Percentiles rank a stretch among this genome's conserved stretches.
phyloP scores from a whole-genome alignment of 92 coral and sea anemone genomes.

The Phenganax stokvisi region DNA sequence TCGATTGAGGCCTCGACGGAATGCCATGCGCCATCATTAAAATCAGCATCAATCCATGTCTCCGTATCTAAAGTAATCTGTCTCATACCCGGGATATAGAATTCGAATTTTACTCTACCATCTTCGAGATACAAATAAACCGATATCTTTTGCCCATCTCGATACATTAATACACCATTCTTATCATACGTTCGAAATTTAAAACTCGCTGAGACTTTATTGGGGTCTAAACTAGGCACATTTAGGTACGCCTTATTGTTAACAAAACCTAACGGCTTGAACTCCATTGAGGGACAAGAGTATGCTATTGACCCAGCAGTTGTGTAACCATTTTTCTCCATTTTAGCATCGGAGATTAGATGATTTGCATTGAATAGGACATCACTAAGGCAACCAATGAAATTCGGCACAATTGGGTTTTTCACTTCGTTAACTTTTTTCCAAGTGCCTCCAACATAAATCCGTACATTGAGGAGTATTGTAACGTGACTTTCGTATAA shows the following conservation, averaged over 20 bases:
- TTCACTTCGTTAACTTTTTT: constrained; percentile 58
- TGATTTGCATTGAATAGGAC: constrained; percentile 59
- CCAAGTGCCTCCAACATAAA: constrained; percentile 76
- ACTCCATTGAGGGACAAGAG: constrained; percentile 50
- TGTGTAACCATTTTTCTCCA: constrained; percentile 39
- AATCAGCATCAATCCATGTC: constrained; percentile 51
- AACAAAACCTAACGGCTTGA: constrained; percentile 65
- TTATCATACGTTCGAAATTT: constrained; percentile 71
- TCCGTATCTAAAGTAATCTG: constrained; percentile 55
- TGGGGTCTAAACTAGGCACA: constrained; percentile 56
- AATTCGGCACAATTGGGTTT: constrained; percentile 48
- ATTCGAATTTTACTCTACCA: constrained; percentile 66
- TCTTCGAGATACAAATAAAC: constrained; percentile 56
- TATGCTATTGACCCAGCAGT: constrained; percentile 45
- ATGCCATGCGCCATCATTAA: constrained; percentile 91
- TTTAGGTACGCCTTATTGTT: constrained; percentile 53
- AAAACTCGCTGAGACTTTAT: constrained; percentile 56
- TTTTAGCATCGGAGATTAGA: constrained; percentile 54
- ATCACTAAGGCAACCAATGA: constrained; percentile 72
- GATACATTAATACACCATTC: constrained; percentile 65
- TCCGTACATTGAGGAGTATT: constrained; percentile 48
- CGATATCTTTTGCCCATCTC: constrained; percentile 50
- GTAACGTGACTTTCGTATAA: constrained; percentile 51
- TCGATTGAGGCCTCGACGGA: constrained; percentile 73
- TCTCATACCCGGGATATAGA: constrained; percentile 51